Evolutionary conservation across 2,888 invertebrate species (phyloP), one percentile per base, ranked within the genome.

Genomic region (Agrilus biguttatus): DNA sequence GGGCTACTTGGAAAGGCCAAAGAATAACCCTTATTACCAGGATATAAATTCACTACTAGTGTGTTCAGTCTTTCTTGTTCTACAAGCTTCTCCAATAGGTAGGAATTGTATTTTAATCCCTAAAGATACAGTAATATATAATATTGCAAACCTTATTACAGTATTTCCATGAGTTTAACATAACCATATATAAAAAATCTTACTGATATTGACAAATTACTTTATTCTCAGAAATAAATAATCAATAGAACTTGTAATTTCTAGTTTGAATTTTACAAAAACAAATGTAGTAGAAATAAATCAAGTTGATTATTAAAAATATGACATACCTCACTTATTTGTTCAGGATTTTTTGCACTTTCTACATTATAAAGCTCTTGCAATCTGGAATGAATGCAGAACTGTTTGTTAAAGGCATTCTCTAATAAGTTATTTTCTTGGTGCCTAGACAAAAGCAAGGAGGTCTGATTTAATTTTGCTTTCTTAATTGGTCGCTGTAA

Each of bases 41-140:
- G 86, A 70, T 91, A 89, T 55, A 93, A 73, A 70, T 90, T 93
- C 56, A 93, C 75, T 58, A 92, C 83, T 61, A 93, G 72, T 51
- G 89, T 90, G 65, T 89, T 89, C 56, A 92, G 75, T 64, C 81
- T 81, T 68, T 92, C 90, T 59, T 78, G 77, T 60, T 81, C 78
- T 61, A 91, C 80, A 58, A 92, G 71, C 66, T 88, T 85, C 62
- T 87, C 86, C 66, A 93, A 71, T 54, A 91, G 75, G 67, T 80
- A 77, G 50, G 83, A 80, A 58, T 78, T 74, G 46, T 73, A 71
- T 61, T 74, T 73, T 46, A 77, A 63, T 50, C 74, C 73, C 73
- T 77, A 69, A 65, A 72, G 56, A 43, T 38, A 43, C 46, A 50
- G 36, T 17, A 12, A 45, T 42, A 38, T 13, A 46, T 36, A 37